Base-by-base conservation (phyloP, 2,797 vertebrate genomes). In the Scolopax rusticola region DNA sequence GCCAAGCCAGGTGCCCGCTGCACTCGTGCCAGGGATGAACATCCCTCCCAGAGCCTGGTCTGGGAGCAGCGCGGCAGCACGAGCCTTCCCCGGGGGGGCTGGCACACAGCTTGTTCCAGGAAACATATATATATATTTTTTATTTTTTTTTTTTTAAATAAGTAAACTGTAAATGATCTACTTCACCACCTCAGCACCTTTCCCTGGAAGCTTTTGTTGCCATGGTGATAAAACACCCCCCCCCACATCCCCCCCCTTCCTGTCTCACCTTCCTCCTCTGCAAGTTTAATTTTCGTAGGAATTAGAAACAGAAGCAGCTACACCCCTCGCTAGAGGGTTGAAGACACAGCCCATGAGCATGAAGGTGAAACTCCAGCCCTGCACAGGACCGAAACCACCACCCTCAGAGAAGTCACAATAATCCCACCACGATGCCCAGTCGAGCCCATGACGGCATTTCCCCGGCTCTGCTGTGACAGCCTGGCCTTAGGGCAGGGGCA, bases 151-250 rank as follows among this genome's bases (percentile, higher is more conserved):
- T 84, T 90, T 70, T 59, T 61, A 17, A 78, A 60, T 43, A 83
- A 85, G 69, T 47, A 60, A 71, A 83, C 45, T 76, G 89, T 60
- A 84, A 71, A 61, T 81, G 76, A 89, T 69, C 89, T 76, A 65
- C 86, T 97, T 93, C 87, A 70, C 68, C 5, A 64, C 76, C 28
- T 67, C 64, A 83, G 60, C 81, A 88, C 80, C 87, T 82, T 57
- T 84, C 63, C 89, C 78, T 54, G 60, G 41, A 65, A 83, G 78
- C 68, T 79, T 47, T 13, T 59, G 93, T 96, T 95, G 89, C 95
- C 90, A 48, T 88, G 90, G 95, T 77, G 54, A 95, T 36, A 57
- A 57, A 76, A 67, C 64, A 73, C 60, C 32, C 23, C 8, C 14
- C 36, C 43, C 36, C 32, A 33, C 33, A 33, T 33, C 19, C 32